phyloP scores from a whole-genome alignment of 2,888 invertebrate species.

The Agrotis clavis region DNA sequence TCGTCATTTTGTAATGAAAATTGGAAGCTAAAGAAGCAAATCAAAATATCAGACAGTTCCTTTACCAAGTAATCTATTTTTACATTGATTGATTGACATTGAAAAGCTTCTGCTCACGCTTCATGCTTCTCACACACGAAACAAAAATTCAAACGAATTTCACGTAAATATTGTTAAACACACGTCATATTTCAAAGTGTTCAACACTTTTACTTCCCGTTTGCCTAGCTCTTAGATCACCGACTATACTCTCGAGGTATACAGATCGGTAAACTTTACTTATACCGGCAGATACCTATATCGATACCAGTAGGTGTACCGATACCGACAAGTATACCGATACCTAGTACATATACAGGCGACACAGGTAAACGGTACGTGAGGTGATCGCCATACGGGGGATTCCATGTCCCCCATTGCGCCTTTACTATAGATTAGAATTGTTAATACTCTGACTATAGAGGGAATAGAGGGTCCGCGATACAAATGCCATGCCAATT shows the following conservation, averaged over 20 bases:
- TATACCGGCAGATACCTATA: constrained; percentile 17
- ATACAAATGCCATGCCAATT: constrained; percentile 58
- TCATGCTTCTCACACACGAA: neutral
- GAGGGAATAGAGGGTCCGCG: constrained; percentile 16
- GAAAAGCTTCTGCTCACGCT: no score
- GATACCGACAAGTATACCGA: constrained; percentile 7
- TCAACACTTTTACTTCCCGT: constrained; percentile 33
- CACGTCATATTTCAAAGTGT: constrained; percentile 15
- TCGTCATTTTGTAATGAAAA: constrained; percentile 55
- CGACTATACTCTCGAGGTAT: constrained; percentile 42
- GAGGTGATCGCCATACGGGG: constrained; percentile 67
- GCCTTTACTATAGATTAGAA: constrained; percentile 71
- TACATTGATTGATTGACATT: neutral
- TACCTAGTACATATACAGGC: constrained; percentile 38
- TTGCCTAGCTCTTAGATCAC: constrained; percentile 41
- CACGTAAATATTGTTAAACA: constrained; percentile 14
- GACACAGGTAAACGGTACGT: constrained; percentile 75
- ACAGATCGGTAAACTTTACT: constrained; percentile 27
- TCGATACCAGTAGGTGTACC: no score
- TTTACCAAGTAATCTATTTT: neutral
- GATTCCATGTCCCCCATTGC: constrained; percentile 69
- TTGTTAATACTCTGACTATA: constrained; percentile 57
- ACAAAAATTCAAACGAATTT: neutral
- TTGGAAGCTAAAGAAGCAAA: constrained; percentile 21
- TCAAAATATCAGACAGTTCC: neutral